Conservation (phyloP, 2,113 vertebrate genomes). For the Lepus timidus region DNA sequence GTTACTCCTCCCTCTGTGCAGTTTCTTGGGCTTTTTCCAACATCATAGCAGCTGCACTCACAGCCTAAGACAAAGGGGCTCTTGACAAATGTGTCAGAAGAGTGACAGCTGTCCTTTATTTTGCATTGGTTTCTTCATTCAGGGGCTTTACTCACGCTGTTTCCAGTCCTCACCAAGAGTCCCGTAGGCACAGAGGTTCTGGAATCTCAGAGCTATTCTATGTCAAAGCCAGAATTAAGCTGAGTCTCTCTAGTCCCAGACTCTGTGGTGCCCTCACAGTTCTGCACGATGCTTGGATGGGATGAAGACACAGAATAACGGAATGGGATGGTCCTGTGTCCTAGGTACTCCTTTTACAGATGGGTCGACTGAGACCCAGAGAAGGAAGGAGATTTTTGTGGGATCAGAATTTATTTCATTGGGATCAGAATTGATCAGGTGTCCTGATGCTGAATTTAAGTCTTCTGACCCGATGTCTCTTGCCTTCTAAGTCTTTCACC, state of each 20-base stretch:
- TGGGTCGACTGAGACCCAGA: neutral
- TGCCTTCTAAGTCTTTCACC: neutral
- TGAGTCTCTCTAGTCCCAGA: neutral
- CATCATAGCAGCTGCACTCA: neutral
- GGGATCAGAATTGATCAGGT: neutral
- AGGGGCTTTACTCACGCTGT: neutral
- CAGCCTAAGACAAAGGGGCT: neutral
- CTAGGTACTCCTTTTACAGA: neutral
- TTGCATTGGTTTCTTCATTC: neutral
- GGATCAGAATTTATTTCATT: neutral
- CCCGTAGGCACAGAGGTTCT: neutral
- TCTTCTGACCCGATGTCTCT: neutral
- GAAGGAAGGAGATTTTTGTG: neutral
- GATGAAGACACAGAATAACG: neutral
- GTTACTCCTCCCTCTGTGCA: neutral
- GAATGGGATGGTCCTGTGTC: neutral
- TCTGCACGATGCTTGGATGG: neutral
- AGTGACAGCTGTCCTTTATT: neutral
- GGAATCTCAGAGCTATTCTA: neutral
- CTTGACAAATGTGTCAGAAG: neutral
- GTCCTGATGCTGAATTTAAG: neutral
- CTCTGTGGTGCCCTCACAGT: neutral
- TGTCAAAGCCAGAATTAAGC: neutral
- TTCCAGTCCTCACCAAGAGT: neutral
- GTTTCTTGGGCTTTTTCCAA: constrained; percentile 32